These are phyloP conservation scores for Melinaea marsaeus DNA, from an alignment of 2,888 invertebrate species.

Conservation along the genomic window DNA sequence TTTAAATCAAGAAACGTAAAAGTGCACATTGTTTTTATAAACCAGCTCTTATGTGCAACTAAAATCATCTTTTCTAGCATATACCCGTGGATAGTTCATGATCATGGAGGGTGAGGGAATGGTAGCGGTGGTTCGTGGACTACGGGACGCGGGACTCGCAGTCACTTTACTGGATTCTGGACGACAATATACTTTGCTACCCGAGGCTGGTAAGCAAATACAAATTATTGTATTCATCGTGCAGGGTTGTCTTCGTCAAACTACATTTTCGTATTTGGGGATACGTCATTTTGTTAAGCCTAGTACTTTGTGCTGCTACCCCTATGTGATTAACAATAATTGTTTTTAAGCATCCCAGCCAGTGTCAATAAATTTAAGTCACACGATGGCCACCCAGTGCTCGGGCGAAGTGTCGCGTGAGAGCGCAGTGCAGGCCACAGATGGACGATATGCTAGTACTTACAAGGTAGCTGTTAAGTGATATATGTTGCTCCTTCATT, in stretches of 20 bases:
- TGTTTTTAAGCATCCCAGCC: conserved; percentile 12
- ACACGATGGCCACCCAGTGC: conserved; percentile 20
- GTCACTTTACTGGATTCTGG: conserved; percentile 56
- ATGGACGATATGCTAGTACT: conserved; percentile 55
- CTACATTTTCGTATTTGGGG: too few relatives aligned
- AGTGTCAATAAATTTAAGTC: conserved; percentile 5
- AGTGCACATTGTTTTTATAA: background rate
- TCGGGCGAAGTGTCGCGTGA: conserved; percentile 30
- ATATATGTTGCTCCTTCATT: too few relatives aligned
- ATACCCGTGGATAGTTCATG: conserved; percentile 39
- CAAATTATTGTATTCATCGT: too few relatives aligned
- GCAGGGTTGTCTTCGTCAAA: too few relatives aligned
- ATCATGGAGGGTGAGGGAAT: conserved; percentile 46
- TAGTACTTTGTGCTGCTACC: too few relatives aligned
- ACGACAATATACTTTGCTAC: conserved; percentile 51
- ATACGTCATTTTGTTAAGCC: too few relatives aligned
- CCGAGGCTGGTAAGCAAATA: conserved; percentile 40
- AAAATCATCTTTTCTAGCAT: conserved; percentile 38
- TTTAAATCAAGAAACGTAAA: too few relatives aligned
- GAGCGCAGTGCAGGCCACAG: conserved; percentile 48
- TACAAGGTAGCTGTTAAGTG: conserved; percentile 46
- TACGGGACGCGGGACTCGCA: conserved; percentile 48
- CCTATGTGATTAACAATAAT: background rate
- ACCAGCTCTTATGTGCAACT: background rate
- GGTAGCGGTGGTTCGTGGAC: conserved; percentile 56